These are phyloP conservation scores for Gryllus bimaculatus DNA, from an alignment of 1,140 invertebrate genomes.

Conservation along the genomic window DNA sequence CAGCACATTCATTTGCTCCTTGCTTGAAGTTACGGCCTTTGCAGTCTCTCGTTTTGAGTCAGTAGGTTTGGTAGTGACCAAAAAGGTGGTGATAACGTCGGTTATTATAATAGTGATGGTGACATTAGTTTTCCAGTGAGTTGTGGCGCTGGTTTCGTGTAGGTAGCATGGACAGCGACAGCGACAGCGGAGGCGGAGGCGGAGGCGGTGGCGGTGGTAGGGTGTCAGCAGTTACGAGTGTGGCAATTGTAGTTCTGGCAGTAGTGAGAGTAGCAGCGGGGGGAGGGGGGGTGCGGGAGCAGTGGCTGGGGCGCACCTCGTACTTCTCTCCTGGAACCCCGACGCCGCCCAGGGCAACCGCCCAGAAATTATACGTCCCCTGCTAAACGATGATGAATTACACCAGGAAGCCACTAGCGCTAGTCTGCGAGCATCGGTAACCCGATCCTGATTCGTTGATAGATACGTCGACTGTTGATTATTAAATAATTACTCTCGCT, in stretches of 20 bases:
- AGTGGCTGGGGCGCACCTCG: not conserved
- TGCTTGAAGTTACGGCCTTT: no score
- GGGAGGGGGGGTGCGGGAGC: not conserved
- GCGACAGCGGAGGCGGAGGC: not conserved
- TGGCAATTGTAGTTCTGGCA: not conserved
- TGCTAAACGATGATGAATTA: conserved; percentile 1
- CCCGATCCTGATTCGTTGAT: not conserved
- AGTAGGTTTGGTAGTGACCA: not conserved
- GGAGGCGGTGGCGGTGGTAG: not conserved
- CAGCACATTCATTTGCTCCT: no score
- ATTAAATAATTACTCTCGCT: not conserved
- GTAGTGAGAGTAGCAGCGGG: not conserved
- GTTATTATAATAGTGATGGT: not conserved
- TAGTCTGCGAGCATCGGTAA: not conserved
- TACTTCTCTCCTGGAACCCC: no score
- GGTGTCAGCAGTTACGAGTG: not conserved
- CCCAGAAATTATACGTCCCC: not conserved
- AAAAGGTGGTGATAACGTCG: not conserved
- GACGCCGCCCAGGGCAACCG: no score
- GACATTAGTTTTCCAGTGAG: not conserved
- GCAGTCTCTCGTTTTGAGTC: no score
- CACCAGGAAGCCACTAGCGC: not conserved
- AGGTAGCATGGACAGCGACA: not conserved
- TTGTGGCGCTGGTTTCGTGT: not conserved
- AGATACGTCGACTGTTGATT: not conserved